Percentiles rank a stretch among this genome's conserved stretches.
These are phyloP conservation scores for Lepidurus couesii DNA, from an alignment of 1,140 invertebrate genomes.

Conservation along the genomic window DNA sequence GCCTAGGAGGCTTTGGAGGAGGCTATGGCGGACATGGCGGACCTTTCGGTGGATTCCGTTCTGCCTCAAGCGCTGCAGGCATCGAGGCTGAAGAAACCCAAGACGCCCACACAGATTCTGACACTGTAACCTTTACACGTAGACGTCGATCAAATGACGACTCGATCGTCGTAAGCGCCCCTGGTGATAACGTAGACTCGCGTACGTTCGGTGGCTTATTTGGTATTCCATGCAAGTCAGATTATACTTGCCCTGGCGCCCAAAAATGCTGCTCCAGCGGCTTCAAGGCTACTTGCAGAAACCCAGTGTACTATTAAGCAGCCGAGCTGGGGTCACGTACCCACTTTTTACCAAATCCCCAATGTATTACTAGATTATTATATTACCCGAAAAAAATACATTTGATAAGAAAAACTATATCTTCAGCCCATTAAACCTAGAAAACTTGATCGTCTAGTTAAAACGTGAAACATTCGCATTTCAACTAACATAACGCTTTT, in stretches of 20 bases:
- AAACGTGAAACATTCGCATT: too few species aligned
- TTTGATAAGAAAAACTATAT: not conserved
- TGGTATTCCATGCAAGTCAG: not conserved
- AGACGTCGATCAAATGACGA: constrained; percentile 1
- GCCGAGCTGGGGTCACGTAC: not conserved
- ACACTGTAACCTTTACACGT: not conserved
- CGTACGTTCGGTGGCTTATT: not conserved
- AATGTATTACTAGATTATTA: not conserved
- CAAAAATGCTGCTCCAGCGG: not conserved
- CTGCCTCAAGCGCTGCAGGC: not conserved
- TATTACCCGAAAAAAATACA: not conserved
- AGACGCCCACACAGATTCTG: not conserved
- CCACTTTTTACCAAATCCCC: not conserved
- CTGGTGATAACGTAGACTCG: not conserved
- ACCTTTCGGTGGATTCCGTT: not conserved
- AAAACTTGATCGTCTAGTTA: too few species aligned
- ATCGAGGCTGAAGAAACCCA: not conserved
- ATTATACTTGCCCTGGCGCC: not conserved
- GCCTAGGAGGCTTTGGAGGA: too few species aligned
- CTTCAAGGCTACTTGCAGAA: not conserved
- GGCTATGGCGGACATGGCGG: too few species aligned
- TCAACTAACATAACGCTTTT: not conserved
- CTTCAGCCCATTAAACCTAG: not conserved
- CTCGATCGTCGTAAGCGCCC: not conserved
- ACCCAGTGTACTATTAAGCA: not conserved